Base-by-base conservation (phyloP, 2,113 vertebrate species). In the Pipra filicauda region DNA sequence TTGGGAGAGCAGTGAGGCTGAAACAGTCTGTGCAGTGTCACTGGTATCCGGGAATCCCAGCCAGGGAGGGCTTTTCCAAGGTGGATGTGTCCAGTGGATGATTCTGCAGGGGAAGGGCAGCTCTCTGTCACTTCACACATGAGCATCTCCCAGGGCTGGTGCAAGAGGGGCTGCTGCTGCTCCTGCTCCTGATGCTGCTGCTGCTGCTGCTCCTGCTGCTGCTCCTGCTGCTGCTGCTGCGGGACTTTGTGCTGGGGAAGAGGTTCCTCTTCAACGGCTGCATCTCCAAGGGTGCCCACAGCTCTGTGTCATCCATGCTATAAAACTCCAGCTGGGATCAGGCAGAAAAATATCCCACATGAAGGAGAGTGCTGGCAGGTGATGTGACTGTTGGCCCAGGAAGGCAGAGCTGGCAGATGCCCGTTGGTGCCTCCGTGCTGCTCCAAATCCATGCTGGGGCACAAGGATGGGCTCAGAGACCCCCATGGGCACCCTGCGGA, bases 1-100 rank as follows among this genome's bases (percentile, higher is more conserved):
- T 44, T 0, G 11, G 73, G 33, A 2, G 15, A 71, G 22, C 1
- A 4, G 17, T 0, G 0, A 1, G 12, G 57, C 44, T 1, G 5
- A 41, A 69, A 21, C 0, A 4, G 20, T 3, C 39, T 10, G 20
- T 61, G 30, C 41, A 22, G 2, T 17, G 48, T 15, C 88, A 7
- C 76, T 44, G 55, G 26, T 31, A 15, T 15, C 30, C 15, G 5
- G 87, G 23, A 78, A 69, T n/a, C 15, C 37, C 33, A 48, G 41
- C 0, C 1, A 6, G 3, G 2, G 18, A 75, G 31, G 27, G 11
- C 48, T 77, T 84, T 54, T 23, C 80, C 87, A 30, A 58, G 28
- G 44, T 10, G 27, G 54, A 7, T 18, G 46, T 55, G 44, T 46
- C 41, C 3, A 0, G 2, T 3, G 52, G 18, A 13, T 43, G 51